Evolutionary conservation across 2,797 vertebrate species (phyloP), one percentile per base, ranked within the genome.

Genomic region (Sphaeramia orbicularis): DNA sequence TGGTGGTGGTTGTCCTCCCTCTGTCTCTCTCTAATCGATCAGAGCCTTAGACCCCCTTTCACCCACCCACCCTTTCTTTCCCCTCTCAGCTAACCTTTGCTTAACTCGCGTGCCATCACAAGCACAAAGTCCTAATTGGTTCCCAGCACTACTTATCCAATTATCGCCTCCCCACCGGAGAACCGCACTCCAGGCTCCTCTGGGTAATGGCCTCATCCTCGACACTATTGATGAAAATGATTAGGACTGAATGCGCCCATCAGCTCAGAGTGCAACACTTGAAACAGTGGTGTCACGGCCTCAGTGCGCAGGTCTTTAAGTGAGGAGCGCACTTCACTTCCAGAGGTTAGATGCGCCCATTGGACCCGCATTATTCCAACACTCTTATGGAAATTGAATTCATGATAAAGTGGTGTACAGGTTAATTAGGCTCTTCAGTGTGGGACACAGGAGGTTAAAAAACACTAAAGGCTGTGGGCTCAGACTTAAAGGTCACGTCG

Each of bases 21-120:
- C 61, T 64, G 48, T 71, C 41, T 65, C n/a, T n/a, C n/a, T n/a
- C n/a, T 71, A 74, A 88, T 87, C 87, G 91, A 93, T 93, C 79
- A 74, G 77, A 62, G 15, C 51, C 8, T 18, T 60, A 45, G 65
- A 43, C 57, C 63, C 35, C 55, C 18, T n/a, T 14, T 19, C 24
- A 16, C 18, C 18, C 55, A 42, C 32, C 14, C n/a, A 40, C 4
- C 36, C 37, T 6, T 1, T 19, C 19, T 37, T 10, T 12, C 70
- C 51, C 62, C 57, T 68, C 78, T 51, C 73, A 21, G 62, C 80
- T 86, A 89, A 90, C 87, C 85, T 78, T 85, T 80, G 90, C 90
- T 86, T 77, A 78, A 87, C 93, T 95, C 94, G 85, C 92, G 95
- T 94, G 95, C 94, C 95, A 92, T 91, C 92, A 94, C 93, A 86